These are phyloP conservation scores for Tachysurus vachellii DNA, from an alignment of 2,113 vertebrate species.

Conservation along the genomic window DNA sequence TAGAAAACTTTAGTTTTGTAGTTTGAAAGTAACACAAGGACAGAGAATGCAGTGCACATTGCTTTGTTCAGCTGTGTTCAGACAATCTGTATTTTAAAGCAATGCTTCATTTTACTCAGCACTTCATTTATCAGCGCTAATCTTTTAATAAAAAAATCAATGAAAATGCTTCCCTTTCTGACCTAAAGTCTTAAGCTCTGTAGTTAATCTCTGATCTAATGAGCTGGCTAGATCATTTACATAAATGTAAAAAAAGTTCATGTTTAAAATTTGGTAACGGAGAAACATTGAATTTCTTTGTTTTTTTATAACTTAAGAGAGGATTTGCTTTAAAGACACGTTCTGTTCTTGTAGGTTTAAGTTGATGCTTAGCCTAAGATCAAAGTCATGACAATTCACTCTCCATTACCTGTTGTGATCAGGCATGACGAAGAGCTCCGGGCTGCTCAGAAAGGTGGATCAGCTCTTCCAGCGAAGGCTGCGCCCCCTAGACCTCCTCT, in stretches of 20 bases:
- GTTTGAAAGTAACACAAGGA: neutral
- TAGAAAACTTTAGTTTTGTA: neutral
- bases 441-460: conserved; percentile 64
- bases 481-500: conserved; percentile 82
- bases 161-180: neutral
- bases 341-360: neutral
- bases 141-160: neutral
- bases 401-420: conserved; percentile 28
- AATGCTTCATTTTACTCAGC: too few species aligned
- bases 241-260: too few species aligned
- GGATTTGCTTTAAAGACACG: neutral
- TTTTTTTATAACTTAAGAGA: neutral
- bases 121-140: too few species aligned
- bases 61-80: too few species aligned
- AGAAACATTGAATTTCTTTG: neutral
- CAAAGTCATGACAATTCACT: neutral
- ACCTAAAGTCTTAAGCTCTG: neutral
- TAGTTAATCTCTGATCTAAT: neutral
- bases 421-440: conserved; percentile 80
- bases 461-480: conserved; percentile 58
- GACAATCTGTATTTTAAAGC: too few species aligned
- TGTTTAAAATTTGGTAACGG: neutral
- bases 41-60: too few species aligned
- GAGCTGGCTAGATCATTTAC: too few species aligned
- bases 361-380: neutral